phyloP scores from a whole-genome alignment of 2,113 vertebrate genomes.

The Ciconia maguari region DNA sequence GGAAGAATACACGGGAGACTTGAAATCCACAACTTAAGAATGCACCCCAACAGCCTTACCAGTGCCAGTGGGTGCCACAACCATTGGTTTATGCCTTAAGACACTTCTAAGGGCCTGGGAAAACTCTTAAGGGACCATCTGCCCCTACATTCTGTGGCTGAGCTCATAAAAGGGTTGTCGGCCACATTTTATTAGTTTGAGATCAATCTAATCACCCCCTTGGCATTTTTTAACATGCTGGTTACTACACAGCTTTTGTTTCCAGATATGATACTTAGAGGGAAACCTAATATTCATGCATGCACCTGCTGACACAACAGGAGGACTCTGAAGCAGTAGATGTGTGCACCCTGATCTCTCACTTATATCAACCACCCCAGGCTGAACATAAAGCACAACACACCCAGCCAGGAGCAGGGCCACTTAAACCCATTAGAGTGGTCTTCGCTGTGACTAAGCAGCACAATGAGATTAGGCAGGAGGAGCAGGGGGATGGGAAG shows the following conservation, averaged over 20 bases:
- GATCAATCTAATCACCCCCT: neutral
- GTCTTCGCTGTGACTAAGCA: slow-evolving; percentile 47
- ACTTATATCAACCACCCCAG: neutral
- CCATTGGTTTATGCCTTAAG: neutral
- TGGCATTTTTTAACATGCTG: neutral
- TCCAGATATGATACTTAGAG: neutral
- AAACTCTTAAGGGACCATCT: neutral
- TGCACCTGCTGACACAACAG: neutral
- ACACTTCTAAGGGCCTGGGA: neutral
- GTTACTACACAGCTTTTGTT: neutral
- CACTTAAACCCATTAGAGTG: slow-evolving; percentile 34
- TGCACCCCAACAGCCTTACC: neutral
- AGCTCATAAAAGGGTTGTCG: neutral
- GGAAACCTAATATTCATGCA: neutral
- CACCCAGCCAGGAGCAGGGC: neutral
- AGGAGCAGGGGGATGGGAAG: neutral
- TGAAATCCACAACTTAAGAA: neutral
- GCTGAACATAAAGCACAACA: neutral
- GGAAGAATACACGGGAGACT: neutral
- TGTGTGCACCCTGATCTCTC: neutral
- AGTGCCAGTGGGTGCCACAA: neutral
- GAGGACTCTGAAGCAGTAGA: neutral
- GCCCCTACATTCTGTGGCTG: neutral
- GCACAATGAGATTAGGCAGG: slow-evolving; percentile 45
- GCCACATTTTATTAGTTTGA: neutral